Base-by-base conservation (phyloP, 2,797 vertebrate species). In the Paedocypris micromegethes region DNA sequence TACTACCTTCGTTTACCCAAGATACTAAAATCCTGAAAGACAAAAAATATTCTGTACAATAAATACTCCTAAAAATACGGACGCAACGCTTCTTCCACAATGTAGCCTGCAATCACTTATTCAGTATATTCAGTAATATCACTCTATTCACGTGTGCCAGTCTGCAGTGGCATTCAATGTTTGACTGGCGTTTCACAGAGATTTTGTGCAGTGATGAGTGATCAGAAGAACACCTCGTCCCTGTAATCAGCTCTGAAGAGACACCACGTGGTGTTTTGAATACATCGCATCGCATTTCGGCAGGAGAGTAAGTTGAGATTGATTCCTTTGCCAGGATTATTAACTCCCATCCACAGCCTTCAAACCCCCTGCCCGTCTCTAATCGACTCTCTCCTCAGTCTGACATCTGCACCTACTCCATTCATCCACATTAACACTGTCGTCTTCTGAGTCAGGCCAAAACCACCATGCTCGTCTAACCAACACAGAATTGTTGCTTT, bases 281-380 rank as follows among this genome's bases (percentile, higher is more conserved):
- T 70, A 67, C 55, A 58, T 68, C 76, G 61, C 57, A 77, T 80
- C 73, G 79, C 68, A 69, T 77, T 58, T 67, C 73, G 58, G 38
- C 59, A 66, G 48, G 64, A 67, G 23, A 75, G 56, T 46, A 57
- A 46, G 64, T 59, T 64, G 65, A 81, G 77, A 78, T 77, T 70
- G 77, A 80, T 78, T 72, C 60, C 68, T 62, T 64, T 58, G 72
- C 74, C 78, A 72, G 68, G 73, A 81, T 51, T 54, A 63, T 45
- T 44, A 50, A 63, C 7, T 43, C 66, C 72, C 58, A 66, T 61
- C 65, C 54, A 39, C 64, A 64, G 58, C 66, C 60, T 64, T 61
- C 23, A 23, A 49, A 57, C 63, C 44, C 9, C 67, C 43, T 45
- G 52, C 55, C 76, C 56, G 56, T 72, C 72, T 62, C 72, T 52